Evolutionary conservation across 53 echinoderm and acorn worm genomes (phyloP).

Genomic region (Antedon mediterranea): DNA sequence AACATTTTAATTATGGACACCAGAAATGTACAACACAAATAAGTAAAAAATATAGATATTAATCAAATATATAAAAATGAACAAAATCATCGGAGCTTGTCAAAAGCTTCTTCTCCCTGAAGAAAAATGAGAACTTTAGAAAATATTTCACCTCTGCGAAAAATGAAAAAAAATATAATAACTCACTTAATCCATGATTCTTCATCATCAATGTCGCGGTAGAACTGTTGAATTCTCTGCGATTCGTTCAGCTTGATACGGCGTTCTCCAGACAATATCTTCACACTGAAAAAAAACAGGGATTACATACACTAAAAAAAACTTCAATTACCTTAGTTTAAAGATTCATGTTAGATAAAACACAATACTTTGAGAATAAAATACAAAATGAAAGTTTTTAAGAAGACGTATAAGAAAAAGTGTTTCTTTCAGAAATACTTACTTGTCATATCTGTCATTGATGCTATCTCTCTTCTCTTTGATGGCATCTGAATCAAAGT

Average conservation of each 20-base stretch:
- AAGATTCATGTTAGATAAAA: too few species aligned
- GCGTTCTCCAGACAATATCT: slow-evolving; percentile 37
- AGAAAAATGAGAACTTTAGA: too few species aligned
- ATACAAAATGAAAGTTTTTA: too few species aligned
- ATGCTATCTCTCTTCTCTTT: slow-evolving; percentile 75
- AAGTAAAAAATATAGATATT: neutral
- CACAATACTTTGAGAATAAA: too few species aligned
- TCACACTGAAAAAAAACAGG: slow-evolving; percentile 26
- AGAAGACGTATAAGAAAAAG: too few species aligned
- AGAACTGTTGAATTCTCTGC: slow-evolving; percentile 84
- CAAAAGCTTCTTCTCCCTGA: slow-evolving; percentile 86
- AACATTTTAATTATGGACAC: too few species aligned
- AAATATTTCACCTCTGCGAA: too few species aligned
- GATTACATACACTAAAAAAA: neutral
- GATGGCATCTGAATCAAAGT: slow-evolving; percentile 82
- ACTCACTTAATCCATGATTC: slow-evolving; percentile 98
- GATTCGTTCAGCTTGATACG: slow-evolving; percentile 88
- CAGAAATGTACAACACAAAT: neutral
- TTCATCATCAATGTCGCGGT: slow-evolving; percentile 87
- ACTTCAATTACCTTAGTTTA: too few species aligned
- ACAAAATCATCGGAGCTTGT: slow-evolving; percentile 98
- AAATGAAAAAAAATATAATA: neutral
- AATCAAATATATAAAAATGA: neutral
- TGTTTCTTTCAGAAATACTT: too few species aligned
- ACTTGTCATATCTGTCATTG: slow-evolving; percentile 72